These are phyloP conservation scores for Meandrusa payeni DNA, from an alignment of 2,888 invertebrate genomes.

Conservation along the genomic window DNA sequence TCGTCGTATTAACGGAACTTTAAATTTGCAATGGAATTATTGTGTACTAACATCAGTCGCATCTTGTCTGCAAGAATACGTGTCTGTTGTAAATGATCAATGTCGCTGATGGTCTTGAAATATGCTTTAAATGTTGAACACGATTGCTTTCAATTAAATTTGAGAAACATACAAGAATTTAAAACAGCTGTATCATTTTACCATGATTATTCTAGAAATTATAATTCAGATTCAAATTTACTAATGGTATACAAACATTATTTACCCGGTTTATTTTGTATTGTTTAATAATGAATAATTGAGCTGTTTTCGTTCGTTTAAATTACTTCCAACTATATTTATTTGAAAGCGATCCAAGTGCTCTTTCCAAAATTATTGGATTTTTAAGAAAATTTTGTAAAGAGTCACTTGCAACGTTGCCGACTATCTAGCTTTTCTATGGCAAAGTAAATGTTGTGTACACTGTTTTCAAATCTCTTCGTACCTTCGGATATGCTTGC, in stretches of 20 bases:
- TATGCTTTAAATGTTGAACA: conserved; percentile 67
- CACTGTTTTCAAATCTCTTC: conserved; percentile 51
- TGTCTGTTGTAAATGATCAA: conserved; percentile 54
- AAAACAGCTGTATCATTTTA: conserved; percentile 7
- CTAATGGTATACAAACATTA: too few species aligned
- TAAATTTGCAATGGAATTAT: conserved; percentile 37
- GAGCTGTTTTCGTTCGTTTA: too few species aligned
- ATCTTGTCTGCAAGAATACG: conserved; percentile 13
- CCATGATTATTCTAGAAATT: too few species aligned
- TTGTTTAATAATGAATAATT: too few species aligned
- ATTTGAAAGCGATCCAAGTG: conserved; percentile 34
- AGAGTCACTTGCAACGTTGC: conserved; percentile 56
- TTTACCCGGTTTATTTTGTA: too few species aligned
- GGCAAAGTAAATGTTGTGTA: conserved; percentile 40
- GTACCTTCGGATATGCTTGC: conserved; percentile 60
- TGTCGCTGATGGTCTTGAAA: conserved; percentile 68
- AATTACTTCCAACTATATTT: conserved; percentile 26
- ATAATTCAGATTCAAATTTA: too few species aligned
- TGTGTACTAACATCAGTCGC: conserved; percentile 49
- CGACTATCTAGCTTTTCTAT: conserved; percentile 59
- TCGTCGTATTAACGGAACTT: too few species aligned
- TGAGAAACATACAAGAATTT: not conserved
- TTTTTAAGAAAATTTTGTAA: conserved; percentile 41
- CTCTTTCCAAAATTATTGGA: conserved; percentile 44
- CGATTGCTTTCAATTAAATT: conserved; percentile 30